Conservation (phyloP, 1,140 invertebrate genomes). For the Amyelois transitella region DNA sequence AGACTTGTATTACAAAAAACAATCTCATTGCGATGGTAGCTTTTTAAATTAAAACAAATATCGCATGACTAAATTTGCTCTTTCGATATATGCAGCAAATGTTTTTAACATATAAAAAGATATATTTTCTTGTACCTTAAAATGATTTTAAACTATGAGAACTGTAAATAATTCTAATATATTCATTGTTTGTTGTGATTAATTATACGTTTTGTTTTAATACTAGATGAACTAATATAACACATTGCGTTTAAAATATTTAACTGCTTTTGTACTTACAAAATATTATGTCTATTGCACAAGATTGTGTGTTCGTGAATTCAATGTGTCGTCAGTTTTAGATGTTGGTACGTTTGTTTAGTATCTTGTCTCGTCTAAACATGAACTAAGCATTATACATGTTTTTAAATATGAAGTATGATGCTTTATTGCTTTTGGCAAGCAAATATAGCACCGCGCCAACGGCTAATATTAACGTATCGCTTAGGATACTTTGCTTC, state of each 20-base stretch:
- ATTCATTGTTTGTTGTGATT: constrained; percentile 19
- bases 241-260: not conserved
- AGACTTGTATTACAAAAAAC: not conserved
- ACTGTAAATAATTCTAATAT: constrained; percentile 36
- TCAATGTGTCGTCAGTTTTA: not conserved
- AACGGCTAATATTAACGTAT: too few relatives aligned
- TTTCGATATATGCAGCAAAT: not conserved
- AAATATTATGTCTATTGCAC: constrained; percentile 1
- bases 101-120: not conserved
- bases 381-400: not conserved
- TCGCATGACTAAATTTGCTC: not conserved
- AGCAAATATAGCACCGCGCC: too few relatives aligned
- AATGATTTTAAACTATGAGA: constrained; percentile 29
- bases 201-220: not conserved
- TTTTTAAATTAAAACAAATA: too few relatives aligned
- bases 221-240: not conserved
- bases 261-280: constrained; percentile 2
- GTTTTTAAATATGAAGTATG: not conserved
- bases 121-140: not conserved
- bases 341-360: not conserved
- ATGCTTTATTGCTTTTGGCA: not conserved
- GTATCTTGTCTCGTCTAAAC: not conserved
- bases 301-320: not conserved
- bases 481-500: too few relatives aligned
- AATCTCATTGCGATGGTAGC: not conserved